Evolutionary conservation across 2,113 vertebrate genomes (phyloP).

Genomic region (Heterotilapia buettikoferi): DNA sequence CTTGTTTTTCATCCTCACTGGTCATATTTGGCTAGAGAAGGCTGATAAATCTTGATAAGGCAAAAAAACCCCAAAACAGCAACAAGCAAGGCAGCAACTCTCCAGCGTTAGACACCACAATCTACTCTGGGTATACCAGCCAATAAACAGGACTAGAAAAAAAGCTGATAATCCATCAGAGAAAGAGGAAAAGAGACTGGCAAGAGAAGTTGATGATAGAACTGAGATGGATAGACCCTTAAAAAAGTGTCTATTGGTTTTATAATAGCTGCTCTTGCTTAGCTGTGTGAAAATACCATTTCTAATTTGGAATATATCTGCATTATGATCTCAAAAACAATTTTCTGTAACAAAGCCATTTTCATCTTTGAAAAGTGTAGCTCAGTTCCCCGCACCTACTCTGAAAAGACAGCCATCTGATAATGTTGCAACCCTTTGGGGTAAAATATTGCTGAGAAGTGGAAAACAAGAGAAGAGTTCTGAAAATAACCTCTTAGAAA

Average conservation of each 20-base stretch:
- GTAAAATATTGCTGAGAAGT: constrained; percentile 33
- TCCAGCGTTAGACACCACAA: constrained; percentile 20
- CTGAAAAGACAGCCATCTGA: constrained; percentile 51
- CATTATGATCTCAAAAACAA: constrained; percentile 26
- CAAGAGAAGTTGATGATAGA: neutral
- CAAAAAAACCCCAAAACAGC: constrained; percentile 13
- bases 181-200: neutral
- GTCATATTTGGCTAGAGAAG: constrained; percentile 1
- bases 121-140: constrained; percentile 28
- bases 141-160: constrained; percentile 42
- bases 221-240: neutral
- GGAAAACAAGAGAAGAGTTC: constrained; percentile 35
- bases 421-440: constrained; percentile 44
- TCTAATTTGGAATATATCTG: constrained; percentile 40
- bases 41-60: constrained; percentile 68
- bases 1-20: neutral
- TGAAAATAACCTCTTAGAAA: constrained; percentile 37
- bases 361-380: constrained; percentile 50
- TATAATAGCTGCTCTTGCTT: neutral
- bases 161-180: constrained; percentile 49
- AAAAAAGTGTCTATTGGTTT: neutral
- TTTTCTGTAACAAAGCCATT: constrained; percentile 25
- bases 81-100: constrained; percentile 37
- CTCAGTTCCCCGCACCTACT: constrained; percentile 23
- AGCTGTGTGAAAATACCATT: constrained; percentile 25